Evolutionary conservation across 2,797 vertebrate species (phyloP), one percentile per base, ranked within the genome.

Genomic region (Tauraco hartlaubi): DNA sequence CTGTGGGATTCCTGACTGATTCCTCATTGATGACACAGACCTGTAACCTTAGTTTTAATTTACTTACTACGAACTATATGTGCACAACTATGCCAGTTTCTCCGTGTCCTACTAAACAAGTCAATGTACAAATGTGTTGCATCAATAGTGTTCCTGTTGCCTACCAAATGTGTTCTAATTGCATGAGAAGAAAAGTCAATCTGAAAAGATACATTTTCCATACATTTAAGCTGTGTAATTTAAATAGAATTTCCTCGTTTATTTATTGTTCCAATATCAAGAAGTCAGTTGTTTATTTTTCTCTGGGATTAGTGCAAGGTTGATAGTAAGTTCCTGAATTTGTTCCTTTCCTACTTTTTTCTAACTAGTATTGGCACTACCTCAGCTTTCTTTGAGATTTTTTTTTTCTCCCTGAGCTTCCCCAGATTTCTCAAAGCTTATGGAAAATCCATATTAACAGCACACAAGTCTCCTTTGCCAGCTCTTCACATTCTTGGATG

Each of bases 401-500:
- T 41, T 88, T 64, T 61, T 94, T 83, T 72, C 81, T 67, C 35
- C 1, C 67, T 66, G 62, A 88, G 83, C 94, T 93, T 97, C 88
- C 73, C 46, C 66, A 68, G 82, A 81, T 97, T 95, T 96, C 85
- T 93, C 88, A 92, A 93, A 95, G 92, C 92, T 94, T 95, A 94
- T 90, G 90, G 92, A 97, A 97, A 97, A 97, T 92, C 93, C 92
- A 81, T 79, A 95, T 94, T 96, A 96, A 78, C 83, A 75, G 92
- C 88, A 81, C 54, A 93, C 39, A 88, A 66, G 79, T 55, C 3
- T 35, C 55, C 69, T 97, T 92, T 97, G 95, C 93, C 96, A 96
- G 79, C 76, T 93, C 79, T 93, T 95, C 86, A 95, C 94, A 91
- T 94, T 95, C 82, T 96, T 97, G 95, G 94, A 96, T 95, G 68